These are phyloP conservation scores for Acanthornis magna DNA, from an alignment of 2,797 vertebrate species.

Conservation along the genomic window DNA sequence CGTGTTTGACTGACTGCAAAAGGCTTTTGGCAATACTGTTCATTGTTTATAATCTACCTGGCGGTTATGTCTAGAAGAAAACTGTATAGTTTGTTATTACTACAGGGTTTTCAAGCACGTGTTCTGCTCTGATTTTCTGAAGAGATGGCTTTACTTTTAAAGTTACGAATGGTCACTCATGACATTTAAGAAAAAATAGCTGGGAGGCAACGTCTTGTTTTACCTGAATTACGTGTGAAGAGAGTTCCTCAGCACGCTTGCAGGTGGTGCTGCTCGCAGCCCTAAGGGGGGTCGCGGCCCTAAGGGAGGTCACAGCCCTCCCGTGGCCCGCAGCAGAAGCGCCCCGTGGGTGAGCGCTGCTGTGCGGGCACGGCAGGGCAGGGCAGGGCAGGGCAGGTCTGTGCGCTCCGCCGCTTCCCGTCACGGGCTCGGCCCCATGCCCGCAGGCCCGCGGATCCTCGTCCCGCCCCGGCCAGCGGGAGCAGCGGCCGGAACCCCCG, in stretches of 20 bases:
- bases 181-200: accelerated
- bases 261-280: accelerated
- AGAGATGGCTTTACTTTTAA: neutral
- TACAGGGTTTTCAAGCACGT: neutral
- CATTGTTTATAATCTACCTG: neutral
- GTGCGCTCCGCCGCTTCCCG: neutral
- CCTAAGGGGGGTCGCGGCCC: neutral
- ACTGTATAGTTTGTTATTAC: neutral
- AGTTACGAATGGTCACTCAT: accelerated
- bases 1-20: neutral
- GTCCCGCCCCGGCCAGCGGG: no score
- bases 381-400: neutral
- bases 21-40: neutral
- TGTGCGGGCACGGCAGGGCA: neutral
- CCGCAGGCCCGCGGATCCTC: neutral
- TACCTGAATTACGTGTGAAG: neutral
- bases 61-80: neutral
- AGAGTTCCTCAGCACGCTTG: accelerated
- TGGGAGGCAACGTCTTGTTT: accelerated
- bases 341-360: no score
- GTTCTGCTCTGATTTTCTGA: neutral
- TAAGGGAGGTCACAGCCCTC: neutral
- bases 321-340: neutral
- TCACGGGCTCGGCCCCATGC: neutral
- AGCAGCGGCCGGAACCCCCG: no score